A percentile compares a stretch with the other conserved stretches of the same genome.
These are phyloP conservation scores for Eudasyphora cyanicolor DNA, from an alignment of 2,888 invertebrate genomes.

Conservation along the genomic window DNA sequence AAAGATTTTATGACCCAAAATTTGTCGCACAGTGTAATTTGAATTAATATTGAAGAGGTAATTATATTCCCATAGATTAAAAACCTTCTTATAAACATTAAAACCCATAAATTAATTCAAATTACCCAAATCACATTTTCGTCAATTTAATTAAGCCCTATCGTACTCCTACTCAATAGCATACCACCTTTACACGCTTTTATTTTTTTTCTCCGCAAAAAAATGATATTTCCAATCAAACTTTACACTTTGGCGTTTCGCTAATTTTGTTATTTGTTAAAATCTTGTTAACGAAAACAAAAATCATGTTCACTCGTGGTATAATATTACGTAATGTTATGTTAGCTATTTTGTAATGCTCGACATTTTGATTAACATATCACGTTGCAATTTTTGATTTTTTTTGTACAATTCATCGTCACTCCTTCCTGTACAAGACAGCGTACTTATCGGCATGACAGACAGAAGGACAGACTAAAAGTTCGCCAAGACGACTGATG, in stretches of 20 bases:
- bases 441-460: not conserved
- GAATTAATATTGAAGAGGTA: no score
- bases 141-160: no score
- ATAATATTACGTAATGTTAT: slow-evolving; percentile 63
- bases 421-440: not conserved
- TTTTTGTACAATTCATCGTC: slow-evolving; percentile 20
- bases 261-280: slow-evolving; percentile 31
- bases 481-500: slow-evolving; percentile 37
- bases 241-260: slow-evolving; percentile 10
- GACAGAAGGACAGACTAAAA: no score
- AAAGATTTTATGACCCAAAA: no score
- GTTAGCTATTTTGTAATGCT: slow-evolving; percentile 67
- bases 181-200: not conserved
- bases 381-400: slow-evolving; percentile 71
- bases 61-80: no score
- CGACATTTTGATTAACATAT: slow-evolving; percentile 79
- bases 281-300: slow-evolving; percentile 50
- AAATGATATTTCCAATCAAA: not conserved
- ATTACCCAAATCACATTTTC: no score
- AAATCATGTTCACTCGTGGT: slow-evolving; percentile 61
- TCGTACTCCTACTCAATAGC: no score
- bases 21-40: no score
- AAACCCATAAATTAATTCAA: no score
- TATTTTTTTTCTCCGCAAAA: not conserved
- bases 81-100: no score